A percentile compares a stretch with the other conserved stretches of the same genome.
Conservation (phyloP, 2,113 vertebrate genomes). For the Serilophus lunatus region DNA sequence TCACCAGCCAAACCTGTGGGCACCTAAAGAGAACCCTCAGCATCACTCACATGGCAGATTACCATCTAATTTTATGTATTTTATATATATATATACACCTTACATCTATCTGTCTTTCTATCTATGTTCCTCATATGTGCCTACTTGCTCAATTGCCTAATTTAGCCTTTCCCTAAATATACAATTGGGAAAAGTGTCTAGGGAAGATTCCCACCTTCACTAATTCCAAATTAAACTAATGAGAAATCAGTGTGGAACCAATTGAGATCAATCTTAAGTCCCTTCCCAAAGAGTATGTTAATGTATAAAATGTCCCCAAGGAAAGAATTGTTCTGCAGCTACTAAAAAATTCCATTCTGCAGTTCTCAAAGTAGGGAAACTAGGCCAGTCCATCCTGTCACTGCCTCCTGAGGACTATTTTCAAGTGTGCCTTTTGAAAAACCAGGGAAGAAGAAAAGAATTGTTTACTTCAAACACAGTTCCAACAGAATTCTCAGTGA, state of each 20-base stretch:
- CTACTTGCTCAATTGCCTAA: neutral
- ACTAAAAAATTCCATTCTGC: conserved; percentile 9
- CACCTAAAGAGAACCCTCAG: neutral
- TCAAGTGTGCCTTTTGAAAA: neutral
- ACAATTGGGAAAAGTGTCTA: neutral
- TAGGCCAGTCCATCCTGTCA: neutral
- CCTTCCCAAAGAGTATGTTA: neutral
- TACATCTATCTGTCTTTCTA: neutral
- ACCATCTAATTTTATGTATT: neutral
- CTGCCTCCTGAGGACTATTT: neutral
- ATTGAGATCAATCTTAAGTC: neutral
- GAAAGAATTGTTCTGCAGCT: neutral
- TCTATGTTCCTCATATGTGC: rapidly evolving
- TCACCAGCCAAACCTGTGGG: neutral
- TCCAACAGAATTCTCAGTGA: neutral
- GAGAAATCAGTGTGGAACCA: neutral
- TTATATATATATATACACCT: neutral
- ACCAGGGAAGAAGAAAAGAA: neutral
- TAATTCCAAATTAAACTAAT: neutral
- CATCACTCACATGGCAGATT: neutral
- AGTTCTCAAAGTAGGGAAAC: conserved; percentile 24
- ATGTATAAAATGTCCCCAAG: neutral
- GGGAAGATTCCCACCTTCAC: neutral
- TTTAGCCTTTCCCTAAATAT: neutral
- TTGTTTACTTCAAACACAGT: rapidly evolving